Evolutionary conservation across 2,113 vertebrate species (phyloP).

Genomic region (Mola mola): DNA sequence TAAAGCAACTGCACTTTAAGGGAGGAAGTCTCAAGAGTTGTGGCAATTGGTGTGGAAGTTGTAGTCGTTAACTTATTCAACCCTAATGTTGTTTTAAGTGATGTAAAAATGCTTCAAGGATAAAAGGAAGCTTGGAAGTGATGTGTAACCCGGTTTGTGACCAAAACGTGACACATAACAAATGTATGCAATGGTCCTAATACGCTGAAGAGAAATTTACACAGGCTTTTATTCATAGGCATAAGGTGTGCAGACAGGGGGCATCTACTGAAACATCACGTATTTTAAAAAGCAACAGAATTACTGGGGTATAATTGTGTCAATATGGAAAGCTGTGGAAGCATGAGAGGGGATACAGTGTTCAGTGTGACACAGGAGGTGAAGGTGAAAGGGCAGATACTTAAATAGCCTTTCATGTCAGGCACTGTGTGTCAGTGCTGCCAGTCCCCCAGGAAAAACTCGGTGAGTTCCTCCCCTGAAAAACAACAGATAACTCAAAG

Average conservation of each 20-base stretch:
- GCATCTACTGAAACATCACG: conserved; percentile 17
- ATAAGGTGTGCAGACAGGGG: conserved; percentile 21
- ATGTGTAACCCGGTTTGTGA: background rate
- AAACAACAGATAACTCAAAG: conserved; percentile 38
- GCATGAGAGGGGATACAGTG: conserved; percentile 4
- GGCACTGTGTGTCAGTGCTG: conserved; percentile 27
- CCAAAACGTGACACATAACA: background rate
- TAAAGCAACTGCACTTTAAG: no score
- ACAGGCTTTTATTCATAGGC: conserved; percentile 39
- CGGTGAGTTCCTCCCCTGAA: conserved; percentile 13
- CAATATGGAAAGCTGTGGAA: conserved; percentile 40
- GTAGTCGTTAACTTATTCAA: no score
- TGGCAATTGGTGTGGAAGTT: background rate
- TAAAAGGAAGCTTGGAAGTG: conserved; percentile 10
- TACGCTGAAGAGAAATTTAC: conserved; percentile 8
- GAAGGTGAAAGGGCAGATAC: conserved; percentile 20
- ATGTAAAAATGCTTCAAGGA: conserved; percentile 16
- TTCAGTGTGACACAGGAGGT: conserved; percentile 27
- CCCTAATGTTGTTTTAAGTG: no score
- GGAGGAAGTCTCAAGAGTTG: background rate
- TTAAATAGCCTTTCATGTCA: conserved; percentile 33
- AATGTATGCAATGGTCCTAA: conserved; percentile 27
- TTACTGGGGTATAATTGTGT: conserved; percentile 30
- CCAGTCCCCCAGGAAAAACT: conserved; percentile 23
- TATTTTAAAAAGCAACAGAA: conserved; percentile 25